Evolutionary conservation across 2,888 invertebrate genomes (phyloP), one percentile per base, ranked within the genome.

Genomic region (Orthonychiurus folsomi): DNA sequence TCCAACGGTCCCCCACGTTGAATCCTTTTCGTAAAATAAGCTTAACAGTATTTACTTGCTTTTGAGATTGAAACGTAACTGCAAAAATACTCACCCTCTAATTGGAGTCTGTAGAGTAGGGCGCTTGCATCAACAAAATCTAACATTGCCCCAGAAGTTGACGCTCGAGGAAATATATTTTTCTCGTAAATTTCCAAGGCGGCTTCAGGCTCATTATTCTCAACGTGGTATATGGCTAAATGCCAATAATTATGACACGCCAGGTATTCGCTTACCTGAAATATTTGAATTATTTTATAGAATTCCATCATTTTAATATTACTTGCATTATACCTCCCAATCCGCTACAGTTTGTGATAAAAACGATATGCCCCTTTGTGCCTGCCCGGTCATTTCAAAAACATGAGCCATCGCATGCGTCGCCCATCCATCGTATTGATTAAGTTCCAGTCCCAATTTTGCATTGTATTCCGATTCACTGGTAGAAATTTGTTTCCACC

Each of bases 181-280:
- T 26, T 47, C n/a, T 65, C 65, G 1, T 62, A 54, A 18, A 65
- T 28, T 3, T 54, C 56, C 23, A 55, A 25, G 1, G 65, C 65
- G 1, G 48, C 21, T 26, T 62, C 60, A 2, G 47, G 52, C 24
- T 63, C 60, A 12, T 58, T 60, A 20, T 53, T 57, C 56, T 65
- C 65, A 1, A 65, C 20, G 23, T 65, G 62, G 28, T 26, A 60
- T 3, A 65, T 54, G 1, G 54, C 62, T 1, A 60, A 12, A 50
- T 65, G 65, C 65, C 65, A 65, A 28, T 63, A 48, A 18, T 60
- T 65, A 24, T 65, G 65, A 28, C 53, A 24, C 1, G 62, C 56
- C n/a, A 65, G 20, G 21, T 60, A 59, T n/a, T 47, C 52, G n/a
- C 62, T 52, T 20, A 28, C 25, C 56, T 56, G 24, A 37, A 37